Base-by-base conservation (phyloP, 2,888 invertebrate genomes). In the Zaprionus lineosus region DNA sequence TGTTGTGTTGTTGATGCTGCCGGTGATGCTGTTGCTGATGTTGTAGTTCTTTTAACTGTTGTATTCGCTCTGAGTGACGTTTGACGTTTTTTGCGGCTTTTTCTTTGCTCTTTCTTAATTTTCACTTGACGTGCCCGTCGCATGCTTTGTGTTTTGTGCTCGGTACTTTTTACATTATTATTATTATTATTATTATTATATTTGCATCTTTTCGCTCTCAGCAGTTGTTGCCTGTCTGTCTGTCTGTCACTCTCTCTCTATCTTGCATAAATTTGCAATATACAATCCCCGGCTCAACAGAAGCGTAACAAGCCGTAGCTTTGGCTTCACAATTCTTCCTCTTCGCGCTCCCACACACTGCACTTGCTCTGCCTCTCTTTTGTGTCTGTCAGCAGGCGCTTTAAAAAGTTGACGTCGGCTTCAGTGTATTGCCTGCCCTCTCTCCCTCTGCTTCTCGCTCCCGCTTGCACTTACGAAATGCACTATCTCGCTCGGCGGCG, bases 161-260 rank as follows among this genome's bases (percentile, higher is more conserved):
- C 58, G 53, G 51, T 70, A 47, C 55, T 61, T 62, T 64, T 24
- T 66, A 21, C 36, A 29, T 61, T 60, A 72, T 56, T 61, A 61
- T n/a, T n/a, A 74, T 70, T 74, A 76, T 81, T 81, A 77, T 84
- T 81, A 77, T 84, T 81, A 84, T 77, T 66, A 84, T 84, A 77
- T 77, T 77, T 77, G 77, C 77, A 84, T 77, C 81, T 78, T 55
- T 62, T n/a, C 14, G 24, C 21, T 29, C 28, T 14, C n/a, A 9
- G 44, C 16, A 8, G 21, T 43, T 26, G 19, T 12, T 28, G 33
- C 12, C 41, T 39, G 7, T 46, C 16, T 31, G 29, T 43, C 36
- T 44, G 9, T 50, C 21, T 9, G 21, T 41, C 19, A 19, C 14
- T 26, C 39, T 16, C 40, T 37, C 8, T 41, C 16, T 34, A 40